These are phyloP conservation scores for Norana najaformis DNA, from an alignment of 2,888 invertebrate genomes.

Conservation along the genomic window DNA sequence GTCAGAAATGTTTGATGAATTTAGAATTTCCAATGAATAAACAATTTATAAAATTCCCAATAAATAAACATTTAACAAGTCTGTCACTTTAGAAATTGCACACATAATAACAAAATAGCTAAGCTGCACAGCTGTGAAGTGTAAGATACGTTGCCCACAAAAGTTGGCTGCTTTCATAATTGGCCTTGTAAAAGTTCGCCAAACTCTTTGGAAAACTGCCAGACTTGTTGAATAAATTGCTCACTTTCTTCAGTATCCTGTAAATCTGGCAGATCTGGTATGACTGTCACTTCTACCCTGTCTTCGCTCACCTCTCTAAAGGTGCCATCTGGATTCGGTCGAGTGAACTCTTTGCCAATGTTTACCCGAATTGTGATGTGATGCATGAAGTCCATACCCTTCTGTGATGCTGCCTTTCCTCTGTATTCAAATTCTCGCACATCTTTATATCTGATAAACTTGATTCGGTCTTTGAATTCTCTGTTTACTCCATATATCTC, in stretches of 20 bases:
- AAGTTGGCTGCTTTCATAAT: too few relatives aligned
- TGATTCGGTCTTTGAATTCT: conserved; percentile 1
- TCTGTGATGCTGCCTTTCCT: background rate
- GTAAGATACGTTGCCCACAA: background rate
- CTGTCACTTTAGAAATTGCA: background rate
- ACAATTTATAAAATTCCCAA: too few relatives aligned
- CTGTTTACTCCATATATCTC: background rate
- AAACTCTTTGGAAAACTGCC: conserved; percentile 21
- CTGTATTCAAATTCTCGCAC: conserved; percentile 22
- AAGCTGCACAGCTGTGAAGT: background rate
- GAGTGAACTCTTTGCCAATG: conserved; percentile 9
- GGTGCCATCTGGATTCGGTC: background rate
- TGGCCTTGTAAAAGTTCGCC: conserved; percentile 5
- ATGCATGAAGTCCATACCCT: background rate
- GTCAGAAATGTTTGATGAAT: background rate
- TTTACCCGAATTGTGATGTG: background rate
- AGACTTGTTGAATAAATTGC: background rate
- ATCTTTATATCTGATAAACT: conserved; percentile 1
- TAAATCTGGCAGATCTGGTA: conserved; percentile 19
- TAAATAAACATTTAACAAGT: too few relatives aligned
- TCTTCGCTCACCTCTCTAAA: background rate
- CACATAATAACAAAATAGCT: background rate
- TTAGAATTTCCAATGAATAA: too few relatives aligned
- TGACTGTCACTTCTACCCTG: background rate
- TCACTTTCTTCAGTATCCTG: conserved; percentile 10